These are phyloP conservation scores for Istiophorus platypterus DNA, from an alignment of 2,113 vertebrate genomes.

Conservation along the genomic window DNA sequence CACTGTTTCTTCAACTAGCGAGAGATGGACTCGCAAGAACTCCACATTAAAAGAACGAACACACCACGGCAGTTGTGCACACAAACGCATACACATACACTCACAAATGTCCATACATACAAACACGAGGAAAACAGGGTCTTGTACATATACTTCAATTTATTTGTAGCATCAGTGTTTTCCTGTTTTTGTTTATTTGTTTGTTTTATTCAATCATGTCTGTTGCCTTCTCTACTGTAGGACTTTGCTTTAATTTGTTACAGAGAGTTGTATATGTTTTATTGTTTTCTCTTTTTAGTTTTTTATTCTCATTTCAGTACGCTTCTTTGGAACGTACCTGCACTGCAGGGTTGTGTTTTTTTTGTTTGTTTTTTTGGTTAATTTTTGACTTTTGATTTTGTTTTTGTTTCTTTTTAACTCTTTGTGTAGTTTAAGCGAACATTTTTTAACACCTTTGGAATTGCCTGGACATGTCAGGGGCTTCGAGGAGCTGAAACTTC, in stretches of 20 bases:
- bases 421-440: slow-evolving; percentile 91
- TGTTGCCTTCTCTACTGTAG: slow-evolving; percentile 89
- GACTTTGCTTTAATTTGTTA: slow-evolving; percentile 93
- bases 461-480: slow-evolving; percentile 90
- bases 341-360: slow-evolving; percentile 82
- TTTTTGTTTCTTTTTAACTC: slow-evolving; percentile 86
- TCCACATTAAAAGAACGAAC: slow-evolving; percentile 58
- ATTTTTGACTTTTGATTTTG: too few relatives aligned
- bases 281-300: slow-evolving; percentile 71
- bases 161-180: slow-evolving; percentile 98
- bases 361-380: slow-evolving; percentile 88
- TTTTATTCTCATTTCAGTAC: slow-evolving; percentile 71
- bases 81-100: slow-evolving; percentile 42
- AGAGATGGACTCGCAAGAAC: slow-evolving; percentile 66
- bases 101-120: slow-evolving; percentile 76
- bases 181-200: slow-evolving; percentile 90
- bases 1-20: slow-evolving; percentile 53
- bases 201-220: slow-evolving; percentile 81
- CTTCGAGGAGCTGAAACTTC: slow-evolving; percentile 82
- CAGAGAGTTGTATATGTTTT: slow-evolving; percentile 91
- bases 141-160: slow-evolving; percentile 98
- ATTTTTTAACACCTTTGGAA: slow-evolving; percentile 88
- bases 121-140: slow-evolving; percentile 97
- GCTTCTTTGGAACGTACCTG: slow-evolving; percentile 88
- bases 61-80: slow-evolving; percentile 66